A percentile compares a stretch with the other conserved stretches of the same genome.
Evolutionary conservation across 2,888 invertebrate genomes (phyloP).

Genomic region (Ptilodon capucinus): DNA sequence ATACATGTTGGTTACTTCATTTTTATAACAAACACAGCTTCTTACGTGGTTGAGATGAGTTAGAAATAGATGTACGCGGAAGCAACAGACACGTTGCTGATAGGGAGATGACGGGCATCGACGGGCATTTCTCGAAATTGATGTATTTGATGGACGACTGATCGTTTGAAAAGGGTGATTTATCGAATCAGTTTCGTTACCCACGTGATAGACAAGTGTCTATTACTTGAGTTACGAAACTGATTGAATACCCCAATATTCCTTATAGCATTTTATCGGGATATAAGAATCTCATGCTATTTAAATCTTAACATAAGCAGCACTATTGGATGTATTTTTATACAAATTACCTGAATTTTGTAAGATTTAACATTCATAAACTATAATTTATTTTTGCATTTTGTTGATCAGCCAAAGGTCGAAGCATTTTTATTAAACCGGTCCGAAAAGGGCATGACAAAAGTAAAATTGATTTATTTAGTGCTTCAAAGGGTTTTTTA

Average conservation of each 20-base stretch:
- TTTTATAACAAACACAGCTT: slow-evolving; percentile 1
- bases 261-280: too few species aligned
- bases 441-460: neutral
- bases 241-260: too few species aligned
- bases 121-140: neutral
- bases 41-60: neutral
- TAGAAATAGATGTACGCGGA: slow-evolving; percentile 1
- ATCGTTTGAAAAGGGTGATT: slow-evolving; percentile 1
- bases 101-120: neutral
- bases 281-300: too few species aligned
- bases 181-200: neutral
- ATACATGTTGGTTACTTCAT: slow-evolving; percentile 1
- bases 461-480: neutral
- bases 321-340: neutral
- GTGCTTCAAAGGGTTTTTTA: neutral
- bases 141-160: neutral
- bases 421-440: neutral
- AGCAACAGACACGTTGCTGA: neutral
- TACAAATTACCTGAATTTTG: too few species aligned
- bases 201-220: too few species aligned
- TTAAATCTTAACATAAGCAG: neutral
- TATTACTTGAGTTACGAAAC: too few species aligned
- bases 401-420: too few species aligned
- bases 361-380: too few species aligned
- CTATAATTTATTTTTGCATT: too few species aligned